A percentile compares a stretch with the other conserved stretches of the same genome.
These are phyloP conservation scores for Trachurus trachurus DNA, from an alignment of 2,797 vertebrate species.

Conservation along the genomic window DNA sequence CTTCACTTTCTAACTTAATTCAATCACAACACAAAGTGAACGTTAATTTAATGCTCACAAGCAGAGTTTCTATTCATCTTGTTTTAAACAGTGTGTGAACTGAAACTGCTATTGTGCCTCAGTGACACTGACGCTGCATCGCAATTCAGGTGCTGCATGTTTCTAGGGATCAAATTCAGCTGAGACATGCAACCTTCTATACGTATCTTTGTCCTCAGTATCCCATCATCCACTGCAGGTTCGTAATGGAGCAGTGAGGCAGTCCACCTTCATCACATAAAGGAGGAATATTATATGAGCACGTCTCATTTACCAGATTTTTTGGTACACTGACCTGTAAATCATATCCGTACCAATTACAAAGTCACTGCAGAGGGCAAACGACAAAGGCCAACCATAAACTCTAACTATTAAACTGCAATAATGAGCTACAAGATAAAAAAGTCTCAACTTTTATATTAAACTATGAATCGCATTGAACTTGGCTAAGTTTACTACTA, in stretches of 20 bases:
- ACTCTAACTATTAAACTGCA: background rate
- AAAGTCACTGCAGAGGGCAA: slow-evolving; percentile 8
- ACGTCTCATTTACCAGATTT: background rate
- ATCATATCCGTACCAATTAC: slow-evolving; percentile 13
- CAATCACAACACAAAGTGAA: slow-evolving; percentile 42
- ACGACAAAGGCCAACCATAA: background rate
- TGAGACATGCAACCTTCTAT: background rate
- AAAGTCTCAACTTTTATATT: too few relatives aligned
- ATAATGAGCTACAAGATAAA: background rate
- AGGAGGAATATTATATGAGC: background rate
- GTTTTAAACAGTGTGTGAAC: slow-evolving; percentile 37
- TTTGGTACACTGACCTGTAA: slow-evolving; percentile 13
- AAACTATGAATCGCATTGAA: background rate
- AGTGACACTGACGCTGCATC: slow-evolving; percentile 7
- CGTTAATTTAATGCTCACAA: slow-evolving; percentile 49
- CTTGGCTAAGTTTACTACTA: background rate
- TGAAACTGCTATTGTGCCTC: slow-evolving; percentile 16
- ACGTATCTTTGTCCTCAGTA: background rate
- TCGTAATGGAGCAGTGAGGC: background rate
- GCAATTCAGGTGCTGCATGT: slow-evolving; percentile 10
- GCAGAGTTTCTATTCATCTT: slow-evolving; percentile 37
- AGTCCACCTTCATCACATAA: background rate
- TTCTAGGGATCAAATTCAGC: background rate
- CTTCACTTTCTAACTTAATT: slow-evolving; percentile 47
- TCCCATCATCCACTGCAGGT: slow-evolving; percentile 16